Base-by-base conservation (phyloP, 1,140 invertebrate genomes). In the Chionoecetes opilio region DNA sequence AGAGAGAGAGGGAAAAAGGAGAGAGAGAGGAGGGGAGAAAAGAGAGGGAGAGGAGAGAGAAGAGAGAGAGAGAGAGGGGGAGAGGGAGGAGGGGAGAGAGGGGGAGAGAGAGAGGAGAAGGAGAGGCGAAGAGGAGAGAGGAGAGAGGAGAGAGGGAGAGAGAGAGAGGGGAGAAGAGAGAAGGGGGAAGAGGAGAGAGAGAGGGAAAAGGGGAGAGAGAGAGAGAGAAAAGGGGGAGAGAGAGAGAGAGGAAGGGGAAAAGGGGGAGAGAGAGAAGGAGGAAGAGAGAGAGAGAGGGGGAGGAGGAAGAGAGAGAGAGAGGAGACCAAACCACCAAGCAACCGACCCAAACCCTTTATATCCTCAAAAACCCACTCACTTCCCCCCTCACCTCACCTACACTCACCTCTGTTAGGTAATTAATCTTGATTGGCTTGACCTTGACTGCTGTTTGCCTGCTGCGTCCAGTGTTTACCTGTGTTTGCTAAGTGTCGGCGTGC, bases 371-470 rank as follows among this genome's bases (percentile, higher is more conserved):
- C 63, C 8, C 2, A 1, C 63, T 26, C 63, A 26, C n/a, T 26
- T 75, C 21, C 8, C 84, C 11, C 84, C 32, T 38, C 29, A 34
- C 32, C 84, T 34, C 31, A 11, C 88, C 89, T 26, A 34, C 17
- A 38, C 26, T 31, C 8, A 31, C 32, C 88, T 90, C 3, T 26
- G 32, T 8, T 32, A 6, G 88, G 88, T 90, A 90, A 90, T 90
- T 90, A 90, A 90, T 90, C 88, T 90, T 90, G 88, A 90, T 90
- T 90, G 38, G 88, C 31, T 31, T 53, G 38, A 90, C 88, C 88
- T 63, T 46, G 88, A 53, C 8, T 29, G 38, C 34, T 90, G 38
- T 53, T 29, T 53, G 41, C 88, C n/a, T 32, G 29, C 88, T 90
- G 63, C 29, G 38, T 46, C 26, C 38, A 53, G 38, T 90, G 53